Percentiles rank a stretch among this genome's conserved stretches.
Evolutionary conservation across 2,888 invertebrate genomes (phyloP).

Genomic region (Orchestes rusci): DNA sequence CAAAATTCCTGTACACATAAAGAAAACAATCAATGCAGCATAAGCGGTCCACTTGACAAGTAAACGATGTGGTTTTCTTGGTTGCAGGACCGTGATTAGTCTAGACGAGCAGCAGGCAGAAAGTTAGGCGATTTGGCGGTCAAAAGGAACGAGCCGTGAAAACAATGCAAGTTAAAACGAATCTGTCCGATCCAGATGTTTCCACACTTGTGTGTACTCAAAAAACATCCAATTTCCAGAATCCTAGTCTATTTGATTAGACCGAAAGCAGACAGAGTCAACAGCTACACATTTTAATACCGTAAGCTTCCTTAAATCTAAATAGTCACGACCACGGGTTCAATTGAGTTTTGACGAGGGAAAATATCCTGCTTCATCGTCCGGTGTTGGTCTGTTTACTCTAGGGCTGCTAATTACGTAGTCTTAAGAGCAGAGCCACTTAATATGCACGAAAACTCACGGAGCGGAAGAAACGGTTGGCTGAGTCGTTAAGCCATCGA

Average conservation of each 20-base stretch:
- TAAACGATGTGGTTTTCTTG: conserved; percentile 30
- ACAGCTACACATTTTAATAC: too few relatives aligned
- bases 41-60: conserved; percentile 19
- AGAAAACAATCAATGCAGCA: too few relatives aligned
- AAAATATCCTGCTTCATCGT: conserved; percentile 19
- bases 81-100: conserved; percentile 38
- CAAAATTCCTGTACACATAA: too few relatives aligned
- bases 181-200: conserved; percentile 47
- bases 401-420: conserved; percentile 39
- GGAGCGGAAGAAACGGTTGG: conserved; percentile 35
- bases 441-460: conserved; percentile 36
- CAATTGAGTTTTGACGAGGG: conserved; percentile 12
- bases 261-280: too few relatives aligned
- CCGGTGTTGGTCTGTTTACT: conserved; percentile 32
- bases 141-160: conserved; percentile 40
- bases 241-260: neutral
- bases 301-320: conserved; percentile 12
- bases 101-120: conserved; percentile 35
- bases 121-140: conserved; percentile 39
- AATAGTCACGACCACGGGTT: conserved; percentile 14
- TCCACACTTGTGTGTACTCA: conserved; percentile 33
- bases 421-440: conserved; percentile 36
- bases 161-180: conserved; percentile 42
- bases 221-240: too few relatives aligned
- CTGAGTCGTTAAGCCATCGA: conserved; percentile 33